phyloP scores from a whole-genome alignment of 2,113 vertebrate genomes.

The Dinomys branickii region DNA sequence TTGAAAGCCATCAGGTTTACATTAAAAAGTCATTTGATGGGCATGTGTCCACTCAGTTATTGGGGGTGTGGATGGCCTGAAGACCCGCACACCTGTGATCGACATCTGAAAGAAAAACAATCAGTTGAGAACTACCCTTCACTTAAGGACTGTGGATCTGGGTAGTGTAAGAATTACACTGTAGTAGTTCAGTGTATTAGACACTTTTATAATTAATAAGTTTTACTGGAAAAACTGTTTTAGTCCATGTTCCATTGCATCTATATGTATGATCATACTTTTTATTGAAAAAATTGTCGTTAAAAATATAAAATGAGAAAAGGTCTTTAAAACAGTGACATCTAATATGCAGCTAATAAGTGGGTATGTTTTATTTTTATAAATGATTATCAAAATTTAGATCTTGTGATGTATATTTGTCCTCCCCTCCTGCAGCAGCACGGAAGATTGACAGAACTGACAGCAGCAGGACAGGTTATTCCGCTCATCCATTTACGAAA shows the following conservation, averaged over 20 bases:
- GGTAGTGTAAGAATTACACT: background rate
- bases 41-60: background rate
- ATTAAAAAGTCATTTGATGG: background rate
- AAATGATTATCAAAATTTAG: constrained; percentile 19
- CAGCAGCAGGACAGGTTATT: constrained; percentile 30
- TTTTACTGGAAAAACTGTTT: background rate
- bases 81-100: background rate
- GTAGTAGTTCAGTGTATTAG: background rate
- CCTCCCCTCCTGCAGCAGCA: background rate
- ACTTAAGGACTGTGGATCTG: background rate
- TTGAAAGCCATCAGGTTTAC: background rate
- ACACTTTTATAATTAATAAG: background rate
- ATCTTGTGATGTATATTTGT: background rate
- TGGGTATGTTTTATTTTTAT: background rate
- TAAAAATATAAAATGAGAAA: background rate
- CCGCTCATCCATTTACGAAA: constrained; percentile 18
- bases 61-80: background rate
- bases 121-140: background rate
- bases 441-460: constrained; percentile 58
- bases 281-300: background rate
- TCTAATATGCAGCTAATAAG: background rate
- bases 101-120: background rate
- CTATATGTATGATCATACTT: background rate
- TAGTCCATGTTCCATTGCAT: background rate
- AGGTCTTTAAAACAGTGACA: background rate